Base-by-base conservation (phyloP, 2,888 invertebrate species). In the Eristalis pertinax region DNA sequence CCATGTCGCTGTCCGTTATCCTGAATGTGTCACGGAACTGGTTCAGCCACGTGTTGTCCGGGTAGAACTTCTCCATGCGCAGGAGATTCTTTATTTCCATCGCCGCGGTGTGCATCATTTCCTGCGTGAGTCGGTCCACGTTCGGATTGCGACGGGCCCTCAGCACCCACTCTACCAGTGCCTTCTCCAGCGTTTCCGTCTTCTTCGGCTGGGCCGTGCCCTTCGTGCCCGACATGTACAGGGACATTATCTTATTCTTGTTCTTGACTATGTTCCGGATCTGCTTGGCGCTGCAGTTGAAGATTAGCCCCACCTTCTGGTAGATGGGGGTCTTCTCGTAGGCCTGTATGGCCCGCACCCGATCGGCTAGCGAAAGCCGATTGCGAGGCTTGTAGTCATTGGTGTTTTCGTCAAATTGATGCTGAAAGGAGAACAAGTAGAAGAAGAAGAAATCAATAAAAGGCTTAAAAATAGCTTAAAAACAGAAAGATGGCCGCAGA, bases 151-250 rank as follows among this genome's bases (percentile, higher is more conserved):
- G 92, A 58, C 92, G 92, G 0, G 91, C 91, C n/a, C 92, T 89
- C 43, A 91, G 90, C 41, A 92, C 91, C 67, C 91, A 92, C 81
- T 92, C 92, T 73, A 92, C 91, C 56, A 92, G 87, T 60, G 92
- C 92, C 72, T 90, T 90, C 2, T 91, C 91, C 8, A 92, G 89
- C 68, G 91, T 90, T 60, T 89, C 89, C 1, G 91, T 88, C 69
- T 92, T 92, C 10, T 90, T 90, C 50, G 74, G 29, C 69, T 24
- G 64, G 41, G 13, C 13, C 0, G n/a, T 26, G 8, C 8, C 0
- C 32, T 38, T 69, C 2, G 58, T 58, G 7, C 62, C 58, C n/a
- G 68, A 62, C 0, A 4, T 4, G 62, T 73, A 84, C 2, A 72
- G 60, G 8, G 90, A 86, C 91, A 35, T 90, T 89, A 15, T 90